phyloP scores from a whole-genome alignment of 2,113 vertebrate species.

The Dunckerocampus dactyliophorus region DNA sequence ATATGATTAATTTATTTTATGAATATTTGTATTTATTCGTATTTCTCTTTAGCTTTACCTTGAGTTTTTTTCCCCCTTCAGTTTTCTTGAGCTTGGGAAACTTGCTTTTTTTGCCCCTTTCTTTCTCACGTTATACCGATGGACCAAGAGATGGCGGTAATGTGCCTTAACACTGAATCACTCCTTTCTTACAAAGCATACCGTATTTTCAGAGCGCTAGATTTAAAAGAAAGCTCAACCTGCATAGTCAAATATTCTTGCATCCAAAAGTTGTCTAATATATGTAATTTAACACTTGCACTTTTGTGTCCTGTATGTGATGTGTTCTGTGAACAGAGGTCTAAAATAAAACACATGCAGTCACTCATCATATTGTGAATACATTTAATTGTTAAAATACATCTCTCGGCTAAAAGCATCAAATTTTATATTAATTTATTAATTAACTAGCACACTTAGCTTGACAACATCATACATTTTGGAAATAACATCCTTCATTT shows the following conservation, averaged over 20 bases:
- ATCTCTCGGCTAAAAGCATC: constrained; percentile 27
- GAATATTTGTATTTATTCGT: constrained; percentile 2
- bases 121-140: no score
- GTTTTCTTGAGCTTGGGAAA: no score
- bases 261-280: not conserved
- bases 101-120: no score
- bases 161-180: not conserved
- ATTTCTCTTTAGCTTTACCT: not conserved
- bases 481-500: not conserved
- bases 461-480: constrained; percentile 25
- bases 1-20: not conserved
- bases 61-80: not conserved
- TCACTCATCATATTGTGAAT: constrained; percentile 24
- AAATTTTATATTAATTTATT: constrained; percentile 18
- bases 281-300: constrained; percentile 9
- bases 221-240: no score
- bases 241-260: not conserved
- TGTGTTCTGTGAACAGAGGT: constrained; percentile 37
- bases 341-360: not conserved
- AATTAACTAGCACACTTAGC: constrained; percentile 22
- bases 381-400: constrained; percentile 64
- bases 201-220: no score
- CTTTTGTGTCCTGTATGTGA: constrained; percentile 19
- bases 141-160: not conserved
- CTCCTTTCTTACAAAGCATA: no score